phyloP scores from a whole-genome alignment of 2,797 vertebrate species.

The Micrastur ruficollis region DNA sequence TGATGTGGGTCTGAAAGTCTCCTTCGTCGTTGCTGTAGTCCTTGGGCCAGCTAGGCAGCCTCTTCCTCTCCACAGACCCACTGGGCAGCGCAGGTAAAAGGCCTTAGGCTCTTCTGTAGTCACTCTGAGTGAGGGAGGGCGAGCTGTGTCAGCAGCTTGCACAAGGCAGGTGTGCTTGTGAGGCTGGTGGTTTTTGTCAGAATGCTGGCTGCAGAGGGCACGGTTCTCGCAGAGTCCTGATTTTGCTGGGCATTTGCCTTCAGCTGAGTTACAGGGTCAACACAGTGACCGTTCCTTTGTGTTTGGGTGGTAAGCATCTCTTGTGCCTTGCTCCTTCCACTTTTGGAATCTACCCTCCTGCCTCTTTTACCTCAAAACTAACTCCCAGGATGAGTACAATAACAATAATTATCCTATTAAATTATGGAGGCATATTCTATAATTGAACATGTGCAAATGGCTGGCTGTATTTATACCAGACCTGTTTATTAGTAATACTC shows the following conservation, averaged over 20 bases:
- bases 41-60: neutral
- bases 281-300: rapidly evolving
- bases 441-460: neutral
- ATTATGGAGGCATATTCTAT: neutral
- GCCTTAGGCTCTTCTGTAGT: neutral
- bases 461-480: neutral
- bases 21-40: neutral
- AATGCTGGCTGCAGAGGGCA: neutral
- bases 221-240: neutral
- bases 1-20: neutral
- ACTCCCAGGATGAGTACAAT: neutral
- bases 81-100: rapidly evolving
- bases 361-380: neutral
- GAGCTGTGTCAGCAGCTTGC: neutral
- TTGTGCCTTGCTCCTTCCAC: neutral
- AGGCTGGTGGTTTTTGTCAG: neutral
- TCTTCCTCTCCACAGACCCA: neutral
- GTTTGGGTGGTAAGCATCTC: neutral
- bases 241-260: neutral
- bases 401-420: slow-evolving; percentile 31
- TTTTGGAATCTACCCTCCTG: neutral
- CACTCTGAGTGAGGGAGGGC: neutral
- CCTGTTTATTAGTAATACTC: neutral
- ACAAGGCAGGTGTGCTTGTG: neutral
- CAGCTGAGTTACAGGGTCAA: neutral